A percentile compares a stretch with the other conserved stretches of the same genome.
phyloP scores from a whole-genome alignment of 2,888 invertebrate genomes.

The Andrena hattorfiana region DNA sequence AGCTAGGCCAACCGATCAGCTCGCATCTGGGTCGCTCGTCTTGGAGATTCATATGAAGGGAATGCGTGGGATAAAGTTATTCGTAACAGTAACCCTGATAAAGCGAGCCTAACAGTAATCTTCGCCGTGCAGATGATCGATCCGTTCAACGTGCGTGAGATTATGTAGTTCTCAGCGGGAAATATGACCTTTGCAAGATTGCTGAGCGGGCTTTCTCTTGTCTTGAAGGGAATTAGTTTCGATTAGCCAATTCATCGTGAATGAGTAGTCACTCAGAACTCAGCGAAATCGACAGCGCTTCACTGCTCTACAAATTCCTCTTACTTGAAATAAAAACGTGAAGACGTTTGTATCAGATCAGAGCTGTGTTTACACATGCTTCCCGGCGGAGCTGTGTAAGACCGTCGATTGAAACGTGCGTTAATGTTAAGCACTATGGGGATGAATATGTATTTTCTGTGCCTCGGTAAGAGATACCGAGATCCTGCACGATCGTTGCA shows the following conservation, averaged over 20 bases:
- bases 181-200: not conserved
- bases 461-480: conserved; percentile 40
- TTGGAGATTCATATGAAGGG: conserved; percentile 18
- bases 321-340: not conserved
- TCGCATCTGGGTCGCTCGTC: conserved; percentile 44
- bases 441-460: conserved; percentile 65
- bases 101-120: conserved; percentile 15
- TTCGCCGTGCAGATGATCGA: conserved; percentile 13
- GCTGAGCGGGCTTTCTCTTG: not conserved
- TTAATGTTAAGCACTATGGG: conserved; percentile 34
- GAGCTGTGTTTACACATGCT: conserved; percentile 15
- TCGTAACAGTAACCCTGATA: conserved; percentile 58
- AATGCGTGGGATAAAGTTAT: conserved; percentile 51
- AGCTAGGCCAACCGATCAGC: conserved; percentile 21
- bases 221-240: not conserved
- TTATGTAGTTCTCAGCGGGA: not conserved
- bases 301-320: not conserved
- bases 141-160: conserved; percentile 27
- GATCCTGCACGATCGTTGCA: conserved; percentile 49
- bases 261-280: too few relatives aligned
- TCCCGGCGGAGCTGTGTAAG: conserved; percentile 28
- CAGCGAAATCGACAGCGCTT: too few relatives aligned
- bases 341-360: not conserved
- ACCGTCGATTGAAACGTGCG: conserved; percentile 37
- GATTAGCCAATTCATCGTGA: not conserved